Evolutionary conservation across 2,113 vertebrate species (phyloP).

Genomic region (Eclectus roratus): DNA sequence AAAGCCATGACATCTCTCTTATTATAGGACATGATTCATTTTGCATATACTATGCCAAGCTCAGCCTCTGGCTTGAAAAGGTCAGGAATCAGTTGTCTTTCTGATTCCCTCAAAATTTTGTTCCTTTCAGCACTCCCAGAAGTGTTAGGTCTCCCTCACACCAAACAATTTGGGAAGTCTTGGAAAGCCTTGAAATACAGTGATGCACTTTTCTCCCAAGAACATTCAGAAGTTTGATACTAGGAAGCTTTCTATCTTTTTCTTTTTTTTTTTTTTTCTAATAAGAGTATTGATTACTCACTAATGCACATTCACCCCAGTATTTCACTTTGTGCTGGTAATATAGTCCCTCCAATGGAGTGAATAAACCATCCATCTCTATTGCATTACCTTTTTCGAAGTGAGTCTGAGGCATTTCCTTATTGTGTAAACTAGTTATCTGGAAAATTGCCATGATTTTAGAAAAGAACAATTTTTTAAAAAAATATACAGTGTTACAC

Average conservation of each 20-base stretch:
- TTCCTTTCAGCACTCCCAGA: neutral
- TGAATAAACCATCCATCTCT: constrained; percentile 1
- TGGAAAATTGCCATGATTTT: constrained; percentile 75
- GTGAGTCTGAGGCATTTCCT: constrained; percentile 56
- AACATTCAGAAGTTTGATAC: neutral
- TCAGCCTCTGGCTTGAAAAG: neutral
- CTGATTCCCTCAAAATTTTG: neutral
- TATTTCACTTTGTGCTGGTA: constrained; percentile 22
- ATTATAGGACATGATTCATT: rapidly evolving
- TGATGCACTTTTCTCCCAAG: neutral
- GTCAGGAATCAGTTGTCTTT: neutral
- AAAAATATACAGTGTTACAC: constrained; percentile 69
- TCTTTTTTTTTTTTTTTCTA: neutral
- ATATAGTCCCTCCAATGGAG: neutral
- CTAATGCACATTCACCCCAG: constrained; percentile 28
- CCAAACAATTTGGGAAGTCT: neutral
- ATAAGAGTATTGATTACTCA: constrained; percentile 24
- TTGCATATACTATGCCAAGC: neutral
- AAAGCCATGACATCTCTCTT: neutral
- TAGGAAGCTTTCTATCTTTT: neutral
- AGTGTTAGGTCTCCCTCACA: neutral
- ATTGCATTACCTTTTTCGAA: constrained; percentile 43
- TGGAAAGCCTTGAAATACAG: neutral
- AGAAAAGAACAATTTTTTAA: constrained; percentile 64
- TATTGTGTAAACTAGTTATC: constrained; percentile 76